A percentile compares a stretch with the other conserved stretches of the same genome.
phyloP scores from a whole-genome alignment of 1,140 invertebrate genomes.

The Brachionus rubens region DNA sequence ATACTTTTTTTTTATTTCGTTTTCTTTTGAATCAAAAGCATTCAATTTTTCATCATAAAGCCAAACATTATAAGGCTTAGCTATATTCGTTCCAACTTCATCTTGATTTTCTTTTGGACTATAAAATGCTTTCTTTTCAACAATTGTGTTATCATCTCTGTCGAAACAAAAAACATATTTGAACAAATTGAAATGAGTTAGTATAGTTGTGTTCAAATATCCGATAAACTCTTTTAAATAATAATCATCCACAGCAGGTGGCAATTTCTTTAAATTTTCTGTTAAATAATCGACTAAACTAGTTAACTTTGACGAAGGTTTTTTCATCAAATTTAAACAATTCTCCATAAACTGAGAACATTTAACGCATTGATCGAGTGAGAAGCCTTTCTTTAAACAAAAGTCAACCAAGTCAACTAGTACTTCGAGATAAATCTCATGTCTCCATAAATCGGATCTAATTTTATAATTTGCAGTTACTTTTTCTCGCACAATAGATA shows the following conservation, averaged over 20 bases:
- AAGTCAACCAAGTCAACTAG: background rate
- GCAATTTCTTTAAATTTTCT: background rate
- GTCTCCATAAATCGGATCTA: constrained; percentile 12
- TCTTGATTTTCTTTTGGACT: background rate
- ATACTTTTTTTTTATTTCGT: background rate
- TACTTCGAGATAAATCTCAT: background rate
- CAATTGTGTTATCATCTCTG: background rate
- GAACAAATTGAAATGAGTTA: constrained; percentile 20
- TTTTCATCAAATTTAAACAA: background rate
- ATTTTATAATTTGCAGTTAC: background rate
- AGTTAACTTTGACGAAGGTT: background rate
- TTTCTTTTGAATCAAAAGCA: background rate
- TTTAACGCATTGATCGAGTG: background rate
- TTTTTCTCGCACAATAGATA: background rate
- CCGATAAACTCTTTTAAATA: background rate
- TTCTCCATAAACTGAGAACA: background rate
- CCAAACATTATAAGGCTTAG: constrained; percentile 7
- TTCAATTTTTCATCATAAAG: constrained; percentile 2
- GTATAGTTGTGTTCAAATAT: background rate
- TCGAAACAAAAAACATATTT: constrained; percentile 33
- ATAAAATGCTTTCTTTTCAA: background rate
- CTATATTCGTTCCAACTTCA: background rate
- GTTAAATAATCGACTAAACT: background rate
- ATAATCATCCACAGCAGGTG: background rate
- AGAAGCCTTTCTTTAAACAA: constrained; percentile 6